Evolutionary conservation across 2,797 vertebrate species (phyloP).

Genomic region (Scomberomorus guttatus): DNA sequence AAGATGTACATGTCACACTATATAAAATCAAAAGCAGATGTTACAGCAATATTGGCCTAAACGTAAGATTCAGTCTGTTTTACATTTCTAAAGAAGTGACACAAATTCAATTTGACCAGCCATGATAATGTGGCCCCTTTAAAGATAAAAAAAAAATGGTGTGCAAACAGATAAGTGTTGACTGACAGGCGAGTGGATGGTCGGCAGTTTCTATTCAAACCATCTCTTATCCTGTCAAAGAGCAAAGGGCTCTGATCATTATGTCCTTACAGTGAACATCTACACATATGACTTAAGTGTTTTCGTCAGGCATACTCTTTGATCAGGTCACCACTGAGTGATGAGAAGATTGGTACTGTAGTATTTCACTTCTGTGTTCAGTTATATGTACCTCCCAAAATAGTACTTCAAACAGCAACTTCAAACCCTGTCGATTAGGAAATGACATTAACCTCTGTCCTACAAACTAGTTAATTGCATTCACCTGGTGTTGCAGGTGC

Average conservation of each 20-base stretch:
- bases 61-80: constrained; percentile 21
- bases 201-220: constrained; percentile 21
- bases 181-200: constrained; percentile 38
- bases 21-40: constrained; percentile 45
- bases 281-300: constrained; percentile 39
- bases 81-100: constrained; percentile 20
- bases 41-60: constrained; percentile 9
- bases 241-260: constrained; percentile 41
- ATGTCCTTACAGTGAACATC: constrained; percentile 40
- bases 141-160: constrained; percentile 20
- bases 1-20: not conserved
- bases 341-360: constrained; percentile 57
- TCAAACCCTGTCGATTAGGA: constrained; percentile 52
- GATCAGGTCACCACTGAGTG: constrained; percentile 60
- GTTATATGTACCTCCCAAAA: constrained; percentile 26
- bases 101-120: constrained; percentile 11
- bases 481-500: constrained; percentile 69
- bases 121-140: not conserved
- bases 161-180: constrained; percentile 24
- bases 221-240: constrained; percentile 48
- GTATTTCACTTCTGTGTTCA: constrained; percentile 20
- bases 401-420: constrained; percentile 54
- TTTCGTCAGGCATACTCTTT: constrained; percentile 58
- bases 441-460: constrained; percentile 61
- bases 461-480: constrained; percentile 28